These are phyloP conservation scores for Euglossa dilemma DNA, from an alignment of 1,140 invertebrate genomes.

Conservation along the genomic window DNA sequence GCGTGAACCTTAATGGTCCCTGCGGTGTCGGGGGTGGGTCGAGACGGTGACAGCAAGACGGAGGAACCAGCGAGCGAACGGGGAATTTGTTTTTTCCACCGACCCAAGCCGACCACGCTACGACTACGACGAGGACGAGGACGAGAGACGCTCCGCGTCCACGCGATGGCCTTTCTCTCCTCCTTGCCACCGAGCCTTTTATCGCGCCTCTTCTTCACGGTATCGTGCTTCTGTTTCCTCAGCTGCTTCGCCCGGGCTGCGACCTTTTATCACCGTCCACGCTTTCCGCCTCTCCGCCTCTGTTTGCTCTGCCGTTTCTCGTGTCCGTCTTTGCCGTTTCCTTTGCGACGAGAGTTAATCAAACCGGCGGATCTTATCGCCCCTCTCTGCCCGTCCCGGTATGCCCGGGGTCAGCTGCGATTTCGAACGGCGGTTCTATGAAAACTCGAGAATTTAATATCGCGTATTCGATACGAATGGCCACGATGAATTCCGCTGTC, in stretches of 20 bases:
- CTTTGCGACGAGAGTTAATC: constrained; percentile 64
- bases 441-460: not conserved
- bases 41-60: not conserved
- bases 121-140: too few relatives aligned
- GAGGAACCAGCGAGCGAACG: constrained; percentile 6
- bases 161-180: constrained; percentile 21
- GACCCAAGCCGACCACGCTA: too few relatives aligned
- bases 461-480: not conserved
- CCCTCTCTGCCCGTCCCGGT: not conserved
- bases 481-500: not conserved
- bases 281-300: constrained; percentile 31
- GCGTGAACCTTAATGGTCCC: constrained; percentile 24
- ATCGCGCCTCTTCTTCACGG: constrained; percentile 31
- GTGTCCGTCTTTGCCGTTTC: constrained; percentile 43
- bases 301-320: constrained; percentile 3
- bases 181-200: constrained; percentile 26
- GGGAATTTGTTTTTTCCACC: constrained; percentile 56
- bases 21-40: constrained; percentile 7
- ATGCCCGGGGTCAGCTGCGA: not conserved
- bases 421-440: not conserved
- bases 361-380: constrained; percentile 71
- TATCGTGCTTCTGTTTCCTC: constrained; percentile 29
- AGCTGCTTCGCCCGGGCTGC: constrained; percentile 22
- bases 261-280: constrained; percentile 60
- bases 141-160: not conserved